Evolutionary conservation across 92 coral and sea anemone genomes (phyloP).

Genomic region (Porites lobata): DNA sequence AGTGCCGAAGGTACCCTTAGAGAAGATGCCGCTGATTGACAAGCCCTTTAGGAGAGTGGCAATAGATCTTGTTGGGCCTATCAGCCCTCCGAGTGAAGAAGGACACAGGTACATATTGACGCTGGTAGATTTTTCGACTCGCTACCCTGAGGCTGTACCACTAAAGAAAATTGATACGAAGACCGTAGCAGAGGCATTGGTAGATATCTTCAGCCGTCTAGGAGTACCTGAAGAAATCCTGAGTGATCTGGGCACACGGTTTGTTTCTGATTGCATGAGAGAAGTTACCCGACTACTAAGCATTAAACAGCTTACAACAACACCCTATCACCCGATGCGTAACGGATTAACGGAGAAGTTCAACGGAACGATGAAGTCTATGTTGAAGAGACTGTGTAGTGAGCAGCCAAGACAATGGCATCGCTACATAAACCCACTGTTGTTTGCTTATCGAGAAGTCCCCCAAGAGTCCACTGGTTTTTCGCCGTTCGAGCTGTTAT

Average conservation of each 20-base stretch:
- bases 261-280: too few relatives aligned
- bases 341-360: conserved; percentile 57
- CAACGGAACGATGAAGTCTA: conserved; percentile 55
- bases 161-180: too few relatives aligned
- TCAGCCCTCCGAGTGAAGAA: conserved; percentile 35
- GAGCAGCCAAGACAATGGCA: conserved; percentile 31
- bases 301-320: conserved; percentile 51
- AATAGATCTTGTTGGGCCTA: conserved; percentile 49
- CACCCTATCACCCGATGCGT: conserved; percentile 65
- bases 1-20: conserved; percentile 64
- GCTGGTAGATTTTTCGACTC: too few relatives aligned
- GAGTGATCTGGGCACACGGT: too few relatives aligned
- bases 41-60: conserved; percentile 70
- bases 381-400: conserved; percentile 37
- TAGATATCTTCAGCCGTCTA: too few relatives aligned
- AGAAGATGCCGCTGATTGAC: conserved; percentile 79
- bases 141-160: too few relatives aligned
- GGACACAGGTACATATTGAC: conserved; percentile 4
- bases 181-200: too few relatives aligned
- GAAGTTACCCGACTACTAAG: conserved; percentile 4
- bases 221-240: too few relatives aligned
- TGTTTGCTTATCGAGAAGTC: too few relatives aligned
- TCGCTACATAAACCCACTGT: too few relatives aligned
- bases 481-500: too few relatives aligned
- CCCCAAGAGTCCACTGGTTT: too few relatives aligned